Conservation (phyloP, 2,888 invertebrate species). For the Dicranocentrus wangi region DNA sequence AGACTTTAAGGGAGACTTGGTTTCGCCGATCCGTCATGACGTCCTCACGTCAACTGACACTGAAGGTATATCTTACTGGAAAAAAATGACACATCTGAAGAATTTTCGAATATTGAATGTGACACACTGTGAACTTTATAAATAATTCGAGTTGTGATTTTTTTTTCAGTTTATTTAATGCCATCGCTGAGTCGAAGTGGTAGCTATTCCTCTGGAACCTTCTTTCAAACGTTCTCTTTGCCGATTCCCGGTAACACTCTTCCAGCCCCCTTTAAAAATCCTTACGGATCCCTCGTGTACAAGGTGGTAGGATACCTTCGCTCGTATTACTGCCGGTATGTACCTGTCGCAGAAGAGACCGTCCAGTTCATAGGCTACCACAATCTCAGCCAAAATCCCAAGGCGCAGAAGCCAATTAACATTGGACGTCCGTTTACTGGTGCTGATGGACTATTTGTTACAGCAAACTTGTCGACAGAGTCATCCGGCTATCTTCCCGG, state of each 20-base stretch:
- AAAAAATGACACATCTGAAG: no score
- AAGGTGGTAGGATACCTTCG: conserved; percentile 52
- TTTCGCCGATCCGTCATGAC: conserved; percentile 52
- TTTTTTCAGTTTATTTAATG: conserved; percentile 5
- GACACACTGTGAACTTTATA: no score
- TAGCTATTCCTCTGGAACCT: conserved; percentile 27
- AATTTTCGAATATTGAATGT: no score
- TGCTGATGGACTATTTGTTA: conserved; percentile 45
- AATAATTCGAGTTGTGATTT: not conserved
- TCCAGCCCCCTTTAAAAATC: conserved; percentile 51
- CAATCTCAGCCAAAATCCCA: conserved; percentile 41
- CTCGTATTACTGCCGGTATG: conserved; percentile 52
- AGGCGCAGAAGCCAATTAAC: conserved; percentile 37
- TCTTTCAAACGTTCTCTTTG: conserved; percentile 35
- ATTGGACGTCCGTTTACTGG: conserved; percentile 50
- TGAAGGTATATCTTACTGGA: conserved; percentile 13
- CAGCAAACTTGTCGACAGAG: conserved; percentile 41
- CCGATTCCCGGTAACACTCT: conserved; percentile 50
- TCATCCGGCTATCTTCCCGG: conserved; percentile 39
- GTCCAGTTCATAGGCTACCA: conserved; percentile 48
- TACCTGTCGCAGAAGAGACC: conserved; percentile 52
- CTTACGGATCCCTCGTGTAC: conserved; percentile 49
- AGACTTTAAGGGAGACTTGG: conserved; percentile 46
- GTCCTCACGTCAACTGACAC: conserved; percentile 36
- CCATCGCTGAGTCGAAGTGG: conserved; percentile 24